A percentile compares a stretch with the other conserved stretches of the same genome.
Evolutionary conservation across 2,113 vertebrate genomes (phyloP).

Genomic region (Otis tarda): DNA sequence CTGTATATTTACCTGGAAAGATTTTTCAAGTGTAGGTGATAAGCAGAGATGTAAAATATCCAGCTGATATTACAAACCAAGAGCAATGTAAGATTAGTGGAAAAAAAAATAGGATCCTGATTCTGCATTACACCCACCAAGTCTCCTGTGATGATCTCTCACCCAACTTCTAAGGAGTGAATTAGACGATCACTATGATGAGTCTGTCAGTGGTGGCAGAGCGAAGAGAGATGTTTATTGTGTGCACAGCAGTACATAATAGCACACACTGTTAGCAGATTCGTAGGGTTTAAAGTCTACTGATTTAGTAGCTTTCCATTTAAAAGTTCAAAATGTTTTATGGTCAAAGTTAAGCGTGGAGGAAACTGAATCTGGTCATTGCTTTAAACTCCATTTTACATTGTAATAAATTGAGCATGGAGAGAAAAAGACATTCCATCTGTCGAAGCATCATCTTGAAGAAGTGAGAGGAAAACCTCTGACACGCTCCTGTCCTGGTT

Average conservation of each 20-base stretch:
- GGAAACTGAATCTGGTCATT: background rate
- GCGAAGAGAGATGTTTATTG: background rate
- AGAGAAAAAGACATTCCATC: background rate
- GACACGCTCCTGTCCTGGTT: background rate
- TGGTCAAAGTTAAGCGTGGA: background rate
- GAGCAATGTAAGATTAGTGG: background rate
- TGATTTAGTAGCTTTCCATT: background rate
- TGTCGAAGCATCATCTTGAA: background rate
- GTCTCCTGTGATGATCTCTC: background rate
- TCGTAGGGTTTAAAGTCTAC: background rate
- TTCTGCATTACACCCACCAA: background rate
- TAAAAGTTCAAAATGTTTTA: background rate
- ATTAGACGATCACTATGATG: background rate
- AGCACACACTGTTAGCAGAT: background rate
- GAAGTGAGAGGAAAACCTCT: background rate
- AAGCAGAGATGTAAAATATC: conserved; percentile 15
- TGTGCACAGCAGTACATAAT: background rate
- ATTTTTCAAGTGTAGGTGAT: background rate
- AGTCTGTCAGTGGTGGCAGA: conserved; percentile 5
- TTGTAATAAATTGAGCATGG: background rate
- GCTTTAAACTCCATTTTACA: background rate
- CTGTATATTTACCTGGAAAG: background rate
- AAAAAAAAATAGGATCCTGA: background rate
- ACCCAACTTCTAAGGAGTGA: background rate
- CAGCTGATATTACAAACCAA: conserved; percentile 15